Evolutionary conservation across 2,113 vertebrate genomes (phyloP).

Genomic region (Zonotrichia leucophrys): DNA sequence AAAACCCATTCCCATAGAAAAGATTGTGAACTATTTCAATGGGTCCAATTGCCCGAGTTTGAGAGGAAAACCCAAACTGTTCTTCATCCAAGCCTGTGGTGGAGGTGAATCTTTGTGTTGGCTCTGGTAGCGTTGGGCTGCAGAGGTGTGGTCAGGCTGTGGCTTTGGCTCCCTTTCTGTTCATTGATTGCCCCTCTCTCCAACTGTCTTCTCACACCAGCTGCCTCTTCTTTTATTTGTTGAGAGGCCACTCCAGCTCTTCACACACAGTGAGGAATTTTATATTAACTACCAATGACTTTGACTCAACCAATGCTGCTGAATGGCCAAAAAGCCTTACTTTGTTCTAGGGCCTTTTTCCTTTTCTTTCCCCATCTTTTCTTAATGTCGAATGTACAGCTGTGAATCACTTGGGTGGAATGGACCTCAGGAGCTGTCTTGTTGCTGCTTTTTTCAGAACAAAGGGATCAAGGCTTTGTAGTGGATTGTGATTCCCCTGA

Average conservation of each 20-base stretch:
- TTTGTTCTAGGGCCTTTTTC: neutral
- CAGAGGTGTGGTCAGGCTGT: accelerated
- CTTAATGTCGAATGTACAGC: accelerated
- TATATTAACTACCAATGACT: accelerated
- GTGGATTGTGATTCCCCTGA: conserved; percentile 59
- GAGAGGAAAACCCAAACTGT: conserved; percentile 94
- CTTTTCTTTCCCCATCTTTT: neutral
- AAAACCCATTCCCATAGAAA: conserved; percentile 77
- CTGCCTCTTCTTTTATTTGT: neutral
- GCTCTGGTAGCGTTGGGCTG: accelerated
- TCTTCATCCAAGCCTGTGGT: conserved; percentile 97
- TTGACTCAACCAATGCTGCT: accelerated
- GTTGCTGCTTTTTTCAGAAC: conserved; percentile 66
- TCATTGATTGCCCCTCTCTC: neutral
- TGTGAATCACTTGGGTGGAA: accelerated
- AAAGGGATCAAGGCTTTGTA: conserved; percentile 83
- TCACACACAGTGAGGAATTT: neutral
- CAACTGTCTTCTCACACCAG: neutral
- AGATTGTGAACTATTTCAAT: conserved; percentile 87
- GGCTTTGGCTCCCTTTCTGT: neutral
- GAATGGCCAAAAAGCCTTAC: neutral
- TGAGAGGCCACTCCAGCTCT: neutral
- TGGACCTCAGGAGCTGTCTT: neutral
- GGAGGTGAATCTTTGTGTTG: conserved; percentile 79
- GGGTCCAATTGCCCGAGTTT: conserved; percentile 84